Base-by-base conservation (phyloP, 1,140 invertebrate species). In the Dysdera silvatica region DNA sequence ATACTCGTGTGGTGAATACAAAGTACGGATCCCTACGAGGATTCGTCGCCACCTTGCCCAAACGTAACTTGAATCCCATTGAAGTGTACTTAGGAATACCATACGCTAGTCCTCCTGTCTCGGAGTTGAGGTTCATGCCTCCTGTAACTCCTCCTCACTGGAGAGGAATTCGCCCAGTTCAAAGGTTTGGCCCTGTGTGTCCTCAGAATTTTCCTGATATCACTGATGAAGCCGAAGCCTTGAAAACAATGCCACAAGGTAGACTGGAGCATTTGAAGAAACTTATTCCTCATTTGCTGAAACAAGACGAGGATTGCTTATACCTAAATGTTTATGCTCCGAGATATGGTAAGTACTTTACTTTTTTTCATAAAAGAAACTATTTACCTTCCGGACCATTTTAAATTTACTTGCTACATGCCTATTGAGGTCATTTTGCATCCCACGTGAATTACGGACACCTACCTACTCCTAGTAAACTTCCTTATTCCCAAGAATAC, bases 321-420 rank as follows among this genome's bases (percentile, higher is more conserved):
- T 95, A 95, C 76, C 80, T 98, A 67, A 98, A 98, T 76, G 90
- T 98, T 73, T 97, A 95, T 78, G 88, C 91, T 7, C 94, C 95
- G 41, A 88, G 86, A 69, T 86, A 89, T 86, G 91, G 92, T 94
- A 82, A 83, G 87, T n/a, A n/a, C n/a, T n/a, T n/a, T n/a, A n/a
- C n/a, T n/a, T n/a, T n/a, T n/a, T n/a, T n/a, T n/a, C n/a, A n/a
- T n/a, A n/a, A n/a, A n/a, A n/a, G n/a, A n/a, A n/a, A n/a, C n/a
- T n/a, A n/a, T n/a, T n/a, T n/a, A n/a, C n/a, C n/a, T n/a, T n/a
- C n/a, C n/a, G n/a, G n/a, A n/a, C n/a, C n/a, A n/a, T n/a, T n/a
- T n/a, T n/a, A n/a, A n/a, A n/a, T n/a, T n/a, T n/a, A n/a, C n/a
- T n/a, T n/a, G n/a, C n/a, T n/a, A n/a, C n/a, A n/a, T n/a, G n/a